Base-by-base conservation (phyloP, 1,140 invertebrate species). In the Eumeta japonica region DNA sequence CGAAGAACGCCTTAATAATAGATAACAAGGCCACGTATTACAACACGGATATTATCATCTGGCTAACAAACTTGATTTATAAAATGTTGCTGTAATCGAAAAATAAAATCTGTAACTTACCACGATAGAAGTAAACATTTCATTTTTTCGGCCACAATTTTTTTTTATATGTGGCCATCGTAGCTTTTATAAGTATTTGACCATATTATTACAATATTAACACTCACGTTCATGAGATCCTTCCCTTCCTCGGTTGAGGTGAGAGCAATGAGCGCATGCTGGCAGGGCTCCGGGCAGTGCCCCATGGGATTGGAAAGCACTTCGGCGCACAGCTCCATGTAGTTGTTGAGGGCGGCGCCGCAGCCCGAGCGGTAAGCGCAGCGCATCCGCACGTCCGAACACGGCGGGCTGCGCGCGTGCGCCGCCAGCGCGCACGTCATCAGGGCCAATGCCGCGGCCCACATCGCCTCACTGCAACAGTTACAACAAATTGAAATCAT, bases 171-270 rank as follows among this genome's bases (percentile, higher is more conserved):
- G n/a, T n/a, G n/a, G n/a, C n/a, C n/a, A n/a, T n/a, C n/a, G n/a
- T n/a, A n/a, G n/a, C n/a, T n/a, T n/a, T n/a, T n/a, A n/a, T n/a
- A n/a, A n/a, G n/a, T n/a, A n/a, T n/a, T n/a, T n/a, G n/a, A n/a
- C n/a, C n/a, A n/a, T n/a, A n/a, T n/a, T 7, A 7, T 7, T 24
- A 24, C 20, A n/a, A 24, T 24, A 24, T 7, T 24, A 24, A 29
- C 11, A 56, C 64, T 64, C 38, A 71, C 63, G 49, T 62, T 68
- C 61, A 72, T 86, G 10, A 91, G 76, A 35, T 82, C 78, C 49
- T 86, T 83, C 11, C 89, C 89, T 62, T 89, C 84, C 20, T 87
- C 84, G 0, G 88, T 89, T 17, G 85, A 88, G 0, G 83, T 87
- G 11, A 90, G 75, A 0, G 86, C 86, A 28, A 90, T 87, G 5